phyloP scores from a whole-genome alignment of 1,140 invertebrate species.

The Pararge aegeria region DNA sequence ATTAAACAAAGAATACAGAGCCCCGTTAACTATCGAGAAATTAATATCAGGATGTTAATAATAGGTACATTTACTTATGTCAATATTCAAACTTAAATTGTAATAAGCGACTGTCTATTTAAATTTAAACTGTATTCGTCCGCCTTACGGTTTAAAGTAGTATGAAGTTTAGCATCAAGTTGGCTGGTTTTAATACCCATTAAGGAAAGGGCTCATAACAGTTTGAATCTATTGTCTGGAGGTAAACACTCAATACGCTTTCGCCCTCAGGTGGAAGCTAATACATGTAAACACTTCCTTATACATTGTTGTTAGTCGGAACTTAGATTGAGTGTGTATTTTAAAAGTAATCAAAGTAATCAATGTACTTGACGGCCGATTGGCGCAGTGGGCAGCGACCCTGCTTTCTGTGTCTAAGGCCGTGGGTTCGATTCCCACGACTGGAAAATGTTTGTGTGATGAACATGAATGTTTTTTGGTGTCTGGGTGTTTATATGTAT shows the following conservation, averaged over 20 bases:
- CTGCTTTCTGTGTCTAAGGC: too few relatives aligned
- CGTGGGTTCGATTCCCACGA: too few relatives aligned
- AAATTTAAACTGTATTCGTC: background rate
- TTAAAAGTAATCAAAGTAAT: too few relatives aligned
- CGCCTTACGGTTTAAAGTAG: background rate
- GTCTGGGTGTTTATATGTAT: too few relatives aligned
- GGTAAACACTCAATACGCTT: conserved; percentile 57
- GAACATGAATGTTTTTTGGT: too few relatives aligned
- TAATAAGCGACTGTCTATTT: background rate
- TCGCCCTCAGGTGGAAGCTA: conserved; percentile 62
- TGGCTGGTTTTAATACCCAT: conserved; percentile 22
- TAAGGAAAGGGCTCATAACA: conserved; percentile 46
- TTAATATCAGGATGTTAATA: conserved; percentile 28
- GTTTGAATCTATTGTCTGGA: conserved; percentile 64
- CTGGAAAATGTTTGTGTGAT: too few relatives aligned
- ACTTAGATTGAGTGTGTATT: background rate
- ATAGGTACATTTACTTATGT: conserved; percentile 32
- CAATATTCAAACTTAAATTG: conserved; percentile 28
- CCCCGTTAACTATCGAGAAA: conserved; percentile 21
- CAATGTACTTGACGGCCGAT: too few relatives aligned
- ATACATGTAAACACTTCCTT: background rate
- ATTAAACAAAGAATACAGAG: conserved; percentile 11
- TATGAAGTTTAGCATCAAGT: background rate
- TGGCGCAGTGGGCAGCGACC: too few relatives aligned
- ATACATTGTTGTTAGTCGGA: background rate